Evolutionary conservation across 1,140 invertebrate genomes (phyloP), one percentile per base, ranked within the genome.

Genomic region (Bathynomus jamesi): DNA sequence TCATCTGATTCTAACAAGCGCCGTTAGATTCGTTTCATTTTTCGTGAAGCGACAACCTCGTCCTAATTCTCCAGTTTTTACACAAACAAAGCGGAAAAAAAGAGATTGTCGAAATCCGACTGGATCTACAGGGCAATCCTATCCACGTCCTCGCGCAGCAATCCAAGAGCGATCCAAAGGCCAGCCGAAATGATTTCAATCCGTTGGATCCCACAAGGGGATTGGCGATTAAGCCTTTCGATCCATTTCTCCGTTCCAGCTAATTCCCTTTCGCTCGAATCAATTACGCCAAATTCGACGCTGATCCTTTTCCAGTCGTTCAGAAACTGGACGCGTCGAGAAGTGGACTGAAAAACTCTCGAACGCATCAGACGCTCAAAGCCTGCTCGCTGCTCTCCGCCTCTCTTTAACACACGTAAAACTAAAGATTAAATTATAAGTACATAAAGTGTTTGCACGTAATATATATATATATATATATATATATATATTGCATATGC

Each of bases 401-500:
- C 40, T 53, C 40, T 53, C 40, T 53, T 5, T 2, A 11, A 3
- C 5, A 53, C 40, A 17, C 2, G 21, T 21, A 17, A 40, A 8
- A 40, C 40, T 53, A 1, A 17, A 53, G 7, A 53, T 53, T 2
- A 3, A 53, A 3, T 53, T 53, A 53, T 21, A 53, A 11, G 21
- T 17, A 5, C 40, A 21, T 53, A 21, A 53, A 21, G 13, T 11
- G 13, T 21, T 53, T 53, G 13, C 40, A 53, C 13, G 13, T 17
- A 17, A 53, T 53, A 53, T 53, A 53, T 53, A 53, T 53, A 53
- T 53, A 53, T 53, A 53, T 53, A 53, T 53, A 53, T 53, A 53
- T 53, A 53, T 53, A 53, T 53, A 53, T 53, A 53, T 53, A 3
- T 3, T n/a, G n/a, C n/a, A n/a, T n/a, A n/a, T n/a, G n/a, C n/a